Evolutionary conservation across 1,140 invertebrate species (phyloP).

Genomic region (Bombus sylvicola): DNA sequence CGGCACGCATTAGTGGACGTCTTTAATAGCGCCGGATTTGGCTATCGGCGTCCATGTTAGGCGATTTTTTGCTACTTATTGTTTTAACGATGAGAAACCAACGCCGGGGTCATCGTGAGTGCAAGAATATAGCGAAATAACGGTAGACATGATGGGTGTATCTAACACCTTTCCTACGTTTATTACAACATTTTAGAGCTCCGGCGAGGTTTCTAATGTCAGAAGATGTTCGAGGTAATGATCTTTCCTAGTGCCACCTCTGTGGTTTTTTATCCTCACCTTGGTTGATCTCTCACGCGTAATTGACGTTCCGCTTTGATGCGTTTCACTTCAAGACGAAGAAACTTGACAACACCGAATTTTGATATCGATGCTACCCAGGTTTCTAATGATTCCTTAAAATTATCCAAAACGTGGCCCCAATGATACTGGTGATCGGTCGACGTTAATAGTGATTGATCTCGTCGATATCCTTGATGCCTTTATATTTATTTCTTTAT

Average conservation of each 20-base stretch:
- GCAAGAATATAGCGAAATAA: neutral
- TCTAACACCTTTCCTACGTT: slow-evolving; percentile 37
- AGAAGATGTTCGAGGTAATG: neutral
- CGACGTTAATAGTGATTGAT: slow-evolving; percentile 1
- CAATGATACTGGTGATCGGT: neutral
- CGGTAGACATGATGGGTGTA: slow-evolving; percentile 47
- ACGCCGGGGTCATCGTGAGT: neutral
- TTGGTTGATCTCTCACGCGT: neutral
- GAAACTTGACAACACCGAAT: neutral
- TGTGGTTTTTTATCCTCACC: neutral
- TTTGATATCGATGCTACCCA: neutral
- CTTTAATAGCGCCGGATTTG: slow-evolving; percentile 44
- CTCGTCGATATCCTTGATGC: neutral
- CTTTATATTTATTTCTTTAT: neutral
- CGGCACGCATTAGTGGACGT: slow-evolving; percentile 31
- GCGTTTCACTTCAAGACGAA: neutral
- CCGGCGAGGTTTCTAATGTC: neutral
- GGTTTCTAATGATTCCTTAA: neutral
- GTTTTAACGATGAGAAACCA: slow-evolving; percentile 23
- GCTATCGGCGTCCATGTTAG: slow-evolving; percentile 25
- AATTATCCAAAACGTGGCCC: neutral
- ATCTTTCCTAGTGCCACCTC: neutral
- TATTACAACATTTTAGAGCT: slow-evolving; percentile 13
- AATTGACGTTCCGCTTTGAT: slow-evolving; percentile 16
- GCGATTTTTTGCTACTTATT: slow-evolving; percentile 33